Percentiles rank a stretch among this genome's conserved stretches.
These are phyloP conservation scores for Graptemys geographica DNA, from an alignment of 2,797 vertebrate species.

Conservation along the genomic window DNA sequence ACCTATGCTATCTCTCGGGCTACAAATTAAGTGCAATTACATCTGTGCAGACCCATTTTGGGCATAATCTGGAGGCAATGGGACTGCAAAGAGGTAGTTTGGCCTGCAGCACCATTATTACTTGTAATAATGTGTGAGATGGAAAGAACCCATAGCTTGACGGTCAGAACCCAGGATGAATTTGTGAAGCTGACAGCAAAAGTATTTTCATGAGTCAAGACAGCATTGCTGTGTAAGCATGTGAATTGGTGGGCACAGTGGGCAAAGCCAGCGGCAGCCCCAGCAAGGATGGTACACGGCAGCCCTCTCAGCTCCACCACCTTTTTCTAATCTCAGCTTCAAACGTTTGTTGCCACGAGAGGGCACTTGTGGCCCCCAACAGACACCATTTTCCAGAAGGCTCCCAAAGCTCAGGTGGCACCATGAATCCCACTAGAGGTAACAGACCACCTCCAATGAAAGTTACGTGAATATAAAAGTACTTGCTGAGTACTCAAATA, in stretches of 20 bases:
- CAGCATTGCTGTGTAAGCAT: background rate
- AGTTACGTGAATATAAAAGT: background rate
- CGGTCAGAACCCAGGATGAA: background rate
- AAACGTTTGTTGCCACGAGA: fast-evolving
- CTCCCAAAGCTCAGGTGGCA: background rate
- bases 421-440: background rate
- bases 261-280: background rate
- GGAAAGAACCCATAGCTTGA: background rate
- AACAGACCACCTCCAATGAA: background rate
- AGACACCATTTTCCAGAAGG: fast-evolving
- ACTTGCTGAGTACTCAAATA: background rate
- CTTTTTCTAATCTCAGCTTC: background rate
- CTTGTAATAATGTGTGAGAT: background rate
- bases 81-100: fast-evolving
- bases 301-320: background rate
- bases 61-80: background rate
- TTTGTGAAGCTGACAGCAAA: fast-evolving
- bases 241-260: fast-evolving
- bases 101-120: background rate
- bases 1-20: background rate
- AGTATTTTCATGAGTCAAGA: background rate
- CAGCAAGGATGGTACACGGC: background rate
- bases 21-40: background rate
- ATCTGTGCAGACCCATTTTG: background rate
- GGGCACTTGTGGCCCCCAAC: fast-evolving